phyloP scores from a whole-genome alignment of 1,140 invertebrate genomes.

The Drosophila bocqueti region DNA sequence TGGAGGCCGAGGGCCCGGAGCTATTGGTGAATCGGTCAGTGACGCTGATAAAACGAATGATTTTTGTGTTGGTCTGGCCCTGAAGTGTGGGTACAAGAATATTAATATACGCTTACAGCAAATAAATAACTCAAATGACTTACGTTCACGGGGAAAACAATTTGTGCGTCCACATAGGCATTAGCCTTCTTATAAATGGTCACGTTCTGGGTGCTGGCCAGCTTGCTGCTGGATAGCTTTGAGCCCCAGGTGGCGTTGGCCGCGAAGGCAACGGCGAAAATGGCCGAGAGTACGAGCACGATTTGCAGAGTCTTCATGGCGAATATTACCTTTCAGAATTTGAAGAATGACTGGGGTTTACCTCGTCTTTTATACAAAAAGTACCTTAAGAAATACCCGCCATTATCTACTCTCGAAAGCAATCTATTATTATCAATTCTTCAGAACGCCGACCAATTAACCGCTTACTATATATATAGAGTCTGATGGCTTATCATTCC shows the following conservation, averaged over 20 bases:
- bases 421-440: constrained; percentile 31
- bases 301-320: constrained; percentile 44
- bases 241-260: constrained; percentile 49
- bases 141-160: constrained; percentile 35
- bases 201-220: constrained; percentile 42
- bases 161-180: background rate
- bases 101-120: background rate
- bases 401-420: constrained; percentile 20
- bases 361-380: constrained; percentile 15
- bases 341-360: background rate
- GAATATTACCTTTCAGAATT: background rate
- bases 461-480: constrained; percentile 17
- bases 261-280: constrained; percentile 46
- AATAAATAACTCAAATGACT: constrained; percentile 4
- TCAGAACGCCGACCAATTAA: constrained; percentile 26
- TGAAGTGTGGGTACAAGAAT: constrained; percentile 18
- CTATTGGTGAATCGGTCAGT: constrained; percentile 62
- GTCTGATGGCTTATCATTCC: constrained; percentile 23
- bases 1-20: constrained; percentile 45
- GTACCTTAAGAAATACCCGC: background rate
- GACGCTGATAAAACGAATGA: constrained; percentile 52
- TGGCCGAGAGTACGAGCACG: constrained; percentile 39
- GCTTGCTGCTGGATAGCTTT: constrained; percentile 33
- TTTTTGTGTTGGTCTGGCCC: constrained; percentile 56
- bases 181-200: constrained; percentile 30